Evolutionary conservation across 2,797 vertebrate species (phyloP).

Genomic region (Anguilla anguilla): DNA sequence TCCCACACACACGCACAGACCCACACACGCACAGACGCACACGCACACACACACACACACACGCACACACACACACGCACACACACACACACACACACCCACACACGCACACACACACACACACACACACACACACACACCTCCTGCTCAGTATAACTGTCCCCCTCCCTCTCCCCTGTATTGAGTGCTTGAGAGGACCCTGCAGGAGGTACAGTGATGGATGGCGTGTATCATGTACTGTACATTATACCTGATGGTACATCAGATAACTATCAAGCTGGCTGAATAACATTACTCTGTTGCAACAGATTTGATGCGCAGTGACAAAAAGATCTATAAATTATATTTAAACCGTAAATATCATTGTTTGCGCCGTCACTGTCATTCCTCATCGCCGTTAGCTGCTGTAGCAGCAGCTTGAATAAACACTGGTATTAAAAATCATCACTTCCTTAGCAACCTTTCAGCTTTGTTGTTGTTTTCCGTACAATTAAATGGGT

Average conservation of each 20-base stretch:
- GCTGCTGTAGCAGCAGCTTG: too few relatives aligned
- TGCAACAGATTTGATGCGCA: neutral
- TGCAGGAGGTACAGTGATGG: neutral
- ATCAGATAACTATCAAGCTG: slow-evolving; percentile 3
- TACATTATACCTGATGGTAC: neutral
- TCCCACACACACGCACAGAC: neutral
- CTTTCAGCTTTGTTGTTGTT: neutral
- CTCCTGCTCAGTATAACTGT: neutral
- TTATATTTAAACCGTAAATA: neutral
- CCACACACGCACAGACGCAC: neutral
- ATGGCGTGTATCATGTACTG: neutral
- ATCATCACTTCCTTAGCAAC: neutral
- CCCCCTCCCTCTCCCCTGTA: neutral
- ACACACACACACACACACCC: neutral
- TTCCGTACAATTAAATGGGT: neutral
- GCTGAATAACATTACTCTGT: neutral
- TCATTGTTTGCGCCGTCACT: neutral
- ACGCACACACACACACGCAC: too few relatives aligned
- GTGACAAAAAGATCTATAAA: neutral
- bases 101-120: neutral
- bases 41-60: neutral
- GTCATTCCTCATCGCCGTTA: neutral
- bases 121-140: slow-evolving; percentile 10
- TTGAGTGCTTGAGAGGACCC: neutral
- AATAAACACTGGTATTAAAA: neutral